Percentiles rank a stretch among this genome's conserved stretches.
Conservation (phyloP, 1,140 invertebrate species). For the Saccostrea glomerata region DNA sequence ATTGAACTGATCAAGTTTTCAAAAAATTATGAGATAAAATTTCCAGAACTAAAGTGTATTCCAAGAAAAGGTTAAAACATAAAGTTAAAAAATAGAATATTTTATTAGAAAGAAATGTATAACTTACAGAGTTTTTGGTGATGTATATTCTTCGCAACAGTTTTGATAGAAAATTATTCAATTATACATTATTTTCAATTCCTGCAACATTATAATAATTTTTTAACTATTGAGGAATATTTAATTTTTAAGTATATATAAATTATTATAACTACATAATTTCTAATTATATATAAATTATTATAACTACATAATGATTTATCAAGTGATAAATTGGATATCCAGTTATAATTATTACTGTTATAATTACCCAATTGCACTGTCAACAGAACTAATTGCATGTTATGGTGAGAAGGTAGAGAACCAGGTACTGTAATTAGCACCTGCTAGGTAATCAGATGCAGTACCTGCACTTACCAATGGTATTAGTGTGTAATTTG, state of each 20-base stretch:
- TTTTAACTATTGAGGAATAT: no score
- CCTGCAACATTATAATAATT: no score
- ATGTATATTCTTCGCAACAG: no score
- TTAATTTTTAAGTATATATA: background rate
- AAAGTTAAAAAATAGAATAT: no score
- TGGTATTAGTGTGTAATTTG: background rate
- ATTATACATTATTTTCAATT: no score
- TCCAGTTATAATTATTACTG: conserved; percentile 13
- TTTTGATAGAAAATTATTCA: no score
- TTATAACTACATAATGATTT: background rate
- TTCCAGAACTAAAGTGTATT: no score
- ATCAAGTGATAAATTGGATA: background rate
- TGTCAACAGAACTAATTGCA: background rate
- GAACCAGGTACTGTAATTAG: conserved; percentile 2
- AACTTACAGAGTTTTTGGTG: no score
- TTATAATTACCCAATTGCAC: background rate
- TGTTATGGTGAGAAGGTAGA: conserved; percentile 8
- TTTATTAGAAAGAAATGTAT: no score
- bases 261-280: background rate
- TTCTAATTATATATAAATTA: background rate
- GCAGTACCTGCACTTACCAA: conserved; percentile 2
- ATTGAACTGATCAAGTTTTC: no score
- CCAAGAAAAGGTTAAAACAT: no score
- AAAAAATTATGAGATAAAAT: no score
- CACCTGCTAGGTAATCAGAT: conserved; percentile 3